These are phyloP conservation scores for Lethrus apterus DNA, from an alignment of 1,140 invertebrate species.

Conservation along the genomic window DNA sequence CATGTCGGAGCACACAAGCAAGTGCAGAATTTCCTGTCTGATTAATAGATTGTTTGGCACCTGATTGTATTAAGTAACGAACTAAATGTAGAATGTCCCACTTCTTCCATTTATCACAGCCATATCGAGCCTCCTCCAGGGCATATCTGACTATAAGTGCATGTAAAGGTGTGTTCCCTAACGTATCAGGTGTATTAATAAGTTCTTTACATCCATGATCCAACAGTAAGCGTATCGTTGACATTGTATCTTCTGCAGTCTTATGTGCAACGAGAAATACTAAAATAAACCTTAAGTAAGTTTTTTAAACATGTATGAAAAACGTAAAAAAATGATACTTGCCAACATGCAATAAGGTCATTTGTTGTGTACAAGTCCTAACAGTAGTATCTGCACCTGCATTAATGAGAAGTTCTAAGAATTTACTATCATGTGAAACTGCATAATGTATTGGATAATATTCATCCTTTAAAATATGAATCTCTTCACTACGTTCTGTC, in stretches of 20 bases:
- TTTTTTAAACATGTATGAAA: neutral
- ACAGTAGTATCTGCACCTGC: conserved; percentile 61
- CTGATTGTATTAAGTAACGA: conserved; percentile 53
- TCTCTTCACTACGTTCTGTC: conserved; percentile 58
- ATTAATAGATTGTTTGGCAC: conserved; percentile 61
- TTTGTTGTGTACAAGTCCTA: conserved; percentile 63
- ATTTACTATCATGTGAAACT: conserved; percentile 58
- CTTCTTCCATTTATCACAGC: conserved; percentile 63
- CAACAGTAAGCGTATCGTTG: conserved; percentile 55
- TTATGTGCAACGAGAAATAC: conserved; percentile 57
- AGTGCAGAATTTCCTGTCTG: conserved; percentile 63
- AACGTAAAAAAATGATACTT: conserved; percentile 19
- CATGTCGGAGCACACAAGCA: conserved; percentile 63
- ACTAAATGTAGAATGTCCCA: conserved; percentile 65
- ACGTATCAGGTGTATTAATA: conserved; percentile 64
- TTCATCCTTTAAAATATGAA: conserved; percentile 67
- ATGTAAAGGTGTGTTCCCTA: conserved; percentile 58
- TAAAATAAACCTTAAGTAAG: conserved; percentile 22
- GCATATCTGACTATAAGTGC: conserved; percentile 65
- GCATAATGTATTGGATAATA: conserved; percentile 71
- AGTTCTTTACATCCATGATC: conserved; percentile 61
- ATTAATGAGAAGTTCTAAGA: conserved; percentile 57
- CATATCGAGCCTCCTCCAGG: conserved; percentile 60
- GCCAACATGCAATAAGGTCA: conserved; percentile 62
- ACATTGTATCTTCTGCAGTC: conserved; percentile 60